Evolutionary conservation across 2,113 vertebrate species (phyloP).

Genomic region (Ptilorrhoa leucosticta): DNA sequence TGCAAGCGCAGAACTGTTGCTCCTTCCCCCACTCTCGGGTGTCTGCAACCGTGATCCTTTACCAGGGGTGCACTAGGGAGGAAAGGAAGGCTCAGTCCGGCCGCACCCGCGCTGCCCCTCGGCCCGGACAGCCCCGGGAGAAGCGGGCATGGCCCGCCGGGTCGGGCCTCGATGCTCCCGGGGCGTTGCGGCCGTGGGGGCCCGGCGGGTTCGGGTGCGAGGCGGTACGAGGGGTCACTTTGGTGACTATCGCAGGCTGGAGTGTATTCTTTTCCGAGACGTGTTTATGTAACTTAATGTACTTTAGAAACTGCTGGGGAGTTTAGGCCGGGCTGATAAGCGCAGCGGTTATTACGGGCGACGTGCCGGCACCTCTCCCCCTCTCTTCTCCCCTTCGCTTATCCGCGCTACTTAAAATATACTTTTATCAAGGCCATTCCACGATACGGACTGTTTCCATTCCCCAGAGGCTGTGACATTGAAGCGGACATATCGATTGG

Average conservation of each 20-base stretch:
- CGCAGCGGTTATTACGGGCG: constrained; percentile 37
- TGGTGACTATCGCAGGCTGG: constrained; percentile 43
- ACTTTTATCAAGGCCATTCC: constrained; percentile 71
- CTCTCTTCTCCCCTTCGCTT: background rate
- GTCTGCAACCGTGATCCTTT: background rate
- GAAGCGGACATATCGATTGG: background rate
- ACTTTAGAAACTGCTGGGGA: constrained; percentile 56
- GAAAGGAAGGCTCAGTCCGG: too few species aligned
- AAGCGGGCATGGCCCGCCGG: background rate
- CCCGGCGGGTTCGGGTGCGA: background rate
- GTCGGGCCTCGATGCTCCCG: too few species aligned
- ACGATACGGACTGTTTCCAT: constrained; percentile 50
- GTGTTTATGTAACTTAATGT: constrained; percentile 74
- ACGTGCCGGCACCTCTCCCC: constrained; percentile 42
- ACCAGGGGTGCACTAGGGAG: background rate
- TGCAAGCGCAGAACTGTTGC: background rate
- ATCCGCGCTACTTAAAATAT: constrained; percentile 55
- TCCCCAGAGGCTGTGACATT: constrained; percentile 16
- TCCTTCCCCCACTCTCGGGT: background rate
- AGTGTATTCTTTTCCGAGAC: constrained; percentile 52
- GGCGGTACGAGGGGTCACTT: constrained; percentile 56
- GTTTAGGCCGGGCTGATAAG: constrained; percentile 69
- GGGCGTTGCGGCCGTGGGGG: background rate
- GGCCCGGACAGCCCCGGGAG: background rate
- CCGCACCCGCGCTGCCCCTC: too few species aligned